Evolutionary conservation across 2,113 vertebrate genomes (phyloP).

Genomic region (Etheostoma spectabile): DNA sequence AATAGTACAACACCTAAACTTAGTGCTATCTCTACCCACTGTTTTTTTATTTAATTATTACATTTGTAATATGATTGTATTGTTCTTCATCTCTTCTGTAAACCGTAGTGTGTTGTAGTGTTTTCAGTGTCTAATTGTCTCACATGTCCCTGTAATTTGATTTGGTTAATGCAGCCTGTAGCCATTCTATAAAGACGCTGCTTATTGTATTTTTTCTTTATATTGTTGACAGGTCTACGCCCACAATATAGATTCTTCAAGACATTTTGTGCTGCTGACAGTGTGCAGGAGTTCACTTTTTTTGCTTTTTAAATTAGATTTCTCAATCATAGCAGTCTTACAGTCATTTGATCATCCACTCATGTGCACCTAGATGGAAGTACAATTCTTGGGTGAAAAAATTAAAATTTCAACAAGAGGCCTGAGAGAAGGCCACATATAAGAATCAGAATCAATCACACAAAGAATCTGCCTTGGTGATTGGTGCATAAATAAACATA

Average conservation of each 20-base stretch:
- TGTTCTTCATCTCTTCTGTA: too few species aligned
- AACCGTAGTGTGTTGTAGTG: too few species aligned
- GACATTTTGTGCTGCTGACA: too few species aligned
- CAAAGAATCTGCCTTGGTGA: too few species aligned
- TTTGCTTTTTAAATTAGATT: not conserved
- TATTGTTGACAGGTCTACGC: not conserved
- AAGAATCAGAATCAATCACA: too few species aligned
- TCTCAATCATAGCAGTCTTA: not conserved
- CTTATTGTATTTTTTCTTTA: not conserved
- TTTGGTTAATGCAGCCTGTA: conserved; percentile 3
- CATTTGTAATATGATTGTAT: too few species aligned
- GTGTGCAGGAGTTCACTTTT: not conserved
- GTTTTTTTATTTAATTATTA: not conserved
- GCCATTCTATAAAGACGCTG: not conserved
- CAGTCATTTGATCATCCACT: not conserved
- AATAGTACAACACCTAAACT: not conserved
- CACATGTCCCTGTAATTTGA: not conserved
- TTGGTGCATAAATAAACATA: too few species aligned
- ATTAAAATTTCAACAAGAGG: not conserved
- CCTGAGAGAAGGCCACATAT: not conserved
- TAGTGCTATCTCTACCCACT: too few species aligned
- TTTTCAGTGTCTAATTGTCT: not conserved
- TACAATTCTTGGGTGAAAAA: not conserved
- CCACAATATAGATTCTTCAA: too few species aligned
- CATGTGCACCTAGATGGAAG: not conserved